Conservation (phyloP, 2,888 invertebrate species). For the Abrostola tripartita region DNA sequence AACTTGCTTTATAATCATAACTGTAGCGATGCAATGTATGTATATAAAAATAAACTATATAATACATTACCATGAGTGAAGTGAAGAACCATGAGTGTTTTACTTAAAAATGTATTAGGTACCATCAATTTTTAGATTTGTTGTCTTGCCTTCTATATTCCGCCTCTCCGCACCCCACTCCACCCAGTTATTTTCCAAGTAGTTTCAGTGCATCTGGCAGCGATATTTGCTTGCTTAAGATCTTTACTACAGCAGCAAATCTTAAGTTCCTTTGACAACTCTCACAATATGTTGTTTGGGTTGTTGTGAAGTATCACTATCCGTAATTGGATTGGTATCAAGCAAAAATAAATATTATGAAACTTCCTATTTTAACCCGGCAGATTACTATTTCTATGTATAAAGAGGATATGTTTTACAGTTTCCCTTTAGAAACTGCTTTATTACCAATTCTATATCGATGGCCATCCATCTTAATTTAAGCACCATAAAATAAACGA, state of each 20-base stretch:
- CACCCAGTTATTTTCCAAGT: constrained; percentile 57
- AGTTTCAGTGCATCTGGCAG: constrained; percentile 62
- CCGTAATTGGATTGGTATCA: constrained; percentile 36
- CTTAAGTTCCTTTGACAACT: constrained; percentile 53
- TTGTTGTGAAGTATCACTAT: constrained; percentile 41
- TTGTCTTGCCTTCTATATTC: constrained; percentile 37
- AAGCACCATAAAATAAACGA: no score
- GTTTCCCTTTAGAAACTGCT: no score
- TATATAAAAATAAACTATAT: no score
- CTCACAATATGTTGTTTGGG: constrained; percentile 48
- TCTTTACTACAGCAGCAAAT: constrained; percentile 46
- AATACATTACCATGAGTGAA: no score
- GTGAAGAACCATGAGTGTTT: background rate
- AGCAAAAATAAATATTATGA: no score
- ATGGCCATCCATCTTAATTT: no score
- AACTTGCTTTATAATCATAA: no score
- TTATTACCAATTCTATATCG: no score
- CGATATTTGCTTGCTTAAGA: constrained; percentile 61
- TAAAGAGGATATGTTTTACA: no score
- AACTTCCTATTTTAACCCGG: no score
- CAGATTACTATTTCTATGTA: no score
- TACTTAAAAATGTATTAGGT: constrained; percentile 10
- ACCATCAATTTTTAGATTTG: constrained; percentile 31
- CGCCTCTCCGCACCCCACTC: constrained; percentile 33
- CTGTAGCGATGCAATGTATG: no score